Percentiles rank a stretch among this genome's conserved stretches.
Evolutionary conservation across 2,888 invertebrate species (phyloP).

Genomic region (Scaptomyza polygonia): DNA sequence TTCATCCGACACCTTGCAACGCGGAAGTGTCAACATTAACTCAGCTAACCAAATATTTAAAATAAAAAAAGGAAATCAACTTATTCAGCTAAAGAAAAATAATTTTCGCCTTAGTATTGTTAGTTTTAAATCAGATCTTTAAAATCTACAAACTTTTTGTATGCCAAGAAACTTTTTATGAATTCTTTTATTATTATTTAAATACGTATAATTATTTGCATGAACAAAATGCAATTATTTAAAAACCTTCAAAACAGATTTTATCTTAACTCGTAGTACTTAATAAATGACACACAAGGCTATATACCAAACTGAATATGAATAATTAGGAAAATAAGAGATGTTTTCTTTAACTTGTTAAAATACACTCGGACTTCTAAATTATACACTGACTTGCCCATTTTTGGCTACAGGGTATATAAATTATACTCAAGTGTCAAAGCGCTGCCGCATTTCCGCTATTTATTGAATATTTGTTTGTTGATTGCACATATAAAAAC

Average conservation of each 20-base stretch:
- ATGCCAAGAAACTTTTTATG: too few species aligned
- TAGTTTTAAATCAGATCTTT: too few species aligned
- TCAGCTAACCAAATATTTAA: constrained; percentile 33
- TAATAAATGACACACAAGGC: constrained; percentile 3
- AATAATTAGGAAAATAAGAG: constrained; percentile 3
- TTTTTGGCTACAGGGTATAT: constrained; percentile 39
- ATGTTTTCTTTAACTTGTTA: constrained; percentile 6
- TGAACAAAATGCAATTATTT: too few species aligned
- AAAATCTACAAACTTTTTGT: too few species aligned
- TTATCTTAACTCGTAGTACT: background rate
- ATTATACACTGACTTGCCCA: constrained; percentile 17
- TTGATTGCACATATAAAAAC: constrained; percentile 15
- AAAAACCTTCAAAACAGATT: background rate
- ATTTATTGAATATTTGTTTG: constrained; percentile 45
- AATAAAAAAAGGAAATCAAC: constrained; percentile 10
- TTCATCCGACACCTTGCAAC: constrained; percentile 61
- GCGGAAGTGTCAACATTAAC: constrained; percentile 59
- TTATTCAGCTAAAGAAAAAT: background rate
- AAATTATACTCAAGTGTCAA: constrained; percentile 31
- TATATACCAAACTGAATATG: background rate
- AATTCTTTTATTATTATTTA: too few species aligned
- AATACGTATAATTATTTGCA: too few species aligned
- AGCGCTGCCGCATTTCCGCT: constrained; percentile 51
- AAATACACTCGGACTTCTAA: constrained; percentile 12
- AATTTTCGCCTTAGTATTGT: background rate